Conservation (phyloP, 92 coral and sea anemone species). For the Epizoanthus rinbou region DNA sequence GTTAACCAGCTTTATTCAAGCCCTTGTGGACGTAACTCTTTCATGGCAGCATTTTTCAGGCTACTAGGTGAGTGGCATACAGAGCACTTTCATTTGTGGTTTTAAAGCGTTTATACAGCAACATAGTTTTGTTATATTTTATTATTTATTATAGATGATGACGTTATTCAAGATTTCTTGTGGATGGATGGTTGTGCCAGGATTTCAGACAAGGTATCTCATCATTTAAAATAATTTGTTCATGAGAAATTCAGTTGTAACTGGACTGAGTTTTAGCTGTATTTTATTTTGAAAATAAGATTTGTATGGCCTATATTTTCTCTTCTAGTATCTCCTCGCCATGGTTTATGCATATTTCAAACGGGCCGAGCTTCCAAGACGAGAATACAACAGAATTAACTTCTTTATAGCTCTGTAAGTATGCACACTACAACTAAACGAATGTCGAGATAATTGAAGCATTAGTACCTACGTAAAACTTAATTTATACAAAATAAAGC, state of each 20-base stretch:
- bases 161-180: constrained; percentile 93
- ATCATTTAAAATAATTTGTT: not conserved
- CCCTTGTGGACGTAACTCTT: constrained; percentile 78
- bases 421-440: not conserved
- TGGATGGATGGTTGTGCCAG: constrained; percentile 99
- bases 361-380: constrained; percentile 90
- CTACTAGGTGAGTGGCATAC: constrained; percentile 77
- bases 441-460: no score
- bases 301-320: not conserved
- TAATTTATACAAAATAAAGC: no score
- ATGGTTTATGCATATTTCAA: constrained; percentile 98
- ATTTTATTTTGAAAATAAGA: not conserved
- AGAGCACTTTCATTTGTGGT: not conserved
- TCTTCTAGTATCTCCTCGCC: constrained; percentile 85
- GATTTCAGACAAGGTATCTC: constrained; percentile 92
- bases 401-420: constrained; percentile 99
- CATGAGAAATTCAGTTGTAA: not conserved
- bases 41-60: constrained; percentile 93
- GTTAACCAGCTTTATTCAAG: constrained; percentile 68
- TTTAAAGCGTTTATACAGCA: no score
- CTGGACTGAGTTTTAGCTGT: not conserved
- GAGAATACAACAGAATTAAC: constrained; percentile 90
- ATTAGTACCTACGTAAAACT: no score
- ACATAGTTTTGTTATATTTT: constrained; percentile 2
- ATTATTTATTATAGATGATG: constrained; percentile 84